phyloP scores from a whole-genome alignment of 2,888 invertebrate genomes.

The Clistopyga incitator region DNA sequence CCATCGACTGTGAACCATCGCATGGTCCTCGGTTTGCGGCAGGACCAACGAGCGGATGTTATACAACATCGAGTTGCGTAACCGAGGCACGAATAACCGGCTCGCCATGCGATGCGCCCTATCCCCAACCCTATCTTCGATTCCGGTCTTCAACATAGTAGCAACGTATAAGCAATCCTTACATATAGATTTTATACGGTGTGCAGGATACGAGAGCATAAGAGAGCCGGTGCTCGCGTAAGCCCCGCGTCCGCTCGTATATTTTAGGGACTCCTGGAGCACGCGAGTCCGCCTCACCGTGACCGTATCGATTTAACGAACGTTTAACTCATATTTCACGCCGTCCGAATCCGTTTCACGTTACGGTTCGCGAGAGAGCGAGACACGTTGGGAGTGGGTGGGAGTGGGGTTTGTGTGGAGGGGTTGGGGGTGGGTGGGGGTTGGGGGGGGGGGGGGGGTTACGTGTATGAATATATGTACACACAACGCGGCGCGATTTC shows the following conservation, averaged over 20 bases:
- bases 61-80: conserved; percentile 38
- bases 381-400: too few species aligned
- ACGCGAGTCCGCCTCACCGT: conserved; percentile 61
- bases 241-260: conserved; percentile 37
- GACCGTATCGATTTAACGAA: conserved; percentile 78
- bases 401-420: too few species aligned
- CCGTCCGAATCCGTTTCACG: conserved; percentile 67
- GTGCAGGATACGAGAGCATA: conserved; percentile 15
- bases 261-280: conserved; percentile 27
- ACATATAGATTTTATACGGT: neutral
- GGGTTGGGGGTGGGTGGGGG: too few species aligned
- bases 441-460: too few species aligned
- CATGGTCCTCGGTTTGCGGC: conserved; percentile 1
- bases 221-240: conserved; percentile 48
- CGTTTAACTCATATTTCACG: conserved; percentile 79
- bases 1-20: neutral
- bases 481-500: conserved; percentile 41
- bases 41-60: conserved; percentile 35
- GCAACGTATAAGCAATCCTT: neutral
- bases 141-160: conserved; percentile 39
- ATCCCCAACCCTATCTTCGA: conserved; percentile 58
- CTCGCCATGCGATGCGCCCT: conserved; percentile 43
- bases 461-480: neutral
- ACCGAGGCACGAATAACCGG: conserved; percentile 23
- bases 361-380: conserved; percentile 64